These are phyloP conservation scores for Rhinichthys klamathensis DNA, from an alignment of 2,113 vertebrate genomes.

Conservation along the genomic window DNA sequence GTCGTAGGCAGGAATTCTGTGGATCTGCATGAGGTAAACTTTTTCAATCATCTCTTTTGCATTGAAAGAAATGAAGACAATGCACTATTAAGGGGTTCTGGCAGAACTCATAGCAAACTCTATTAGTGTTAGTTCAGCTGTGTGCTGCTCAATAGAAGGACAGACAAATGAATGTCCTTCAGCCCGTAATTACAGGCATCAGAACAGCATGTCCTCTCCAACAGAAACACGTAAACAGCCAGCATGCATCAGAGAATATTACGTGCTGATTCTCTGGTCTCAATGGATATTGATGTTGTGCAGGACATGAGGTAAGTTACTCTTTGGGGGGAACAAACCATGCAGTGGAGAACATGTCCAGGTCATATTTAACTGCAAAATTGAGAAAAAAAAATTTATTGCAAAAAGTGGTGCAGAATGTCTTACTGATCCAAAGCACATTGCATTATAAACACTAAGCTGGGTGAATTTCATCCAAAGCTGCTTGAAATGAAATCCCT, in stretches of 20 bases:
- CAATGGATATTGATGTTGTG: slow-evolving; percentile 10
- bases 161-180: slow-evolving; percentile 45
- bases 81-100: background rate
- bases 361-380: background rate
- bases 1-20: background rate
- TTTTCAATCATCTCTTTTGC: slow-evolving; percentile 6
- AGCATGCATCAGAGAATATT: slow-evolving; percentile 31
- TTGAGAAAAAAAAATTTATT: background rate
- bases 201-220: slow-evolving; percentile 42
- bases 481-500: background rate
- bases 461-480: background rate
- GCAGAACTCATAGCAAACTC: background rate
- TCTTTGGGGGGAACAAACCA: background rate
- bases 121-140: background rate
- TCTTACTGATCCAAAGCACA: background rate
- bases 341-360: background rate
- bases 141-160: slow-evolving; percentile 28
- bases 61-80: slow-evolving; percentile 16
- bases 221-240: slow-evolving; percentile 39
- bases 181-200: slow-evolving; percentile 49
- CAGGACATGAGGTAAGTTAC: background rate
- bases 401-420: too few relatives aligned
- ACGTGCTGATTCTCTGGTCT: slow-evolving; percentile 1
- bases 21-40: background rate
- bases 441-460: background rate